Base-by-base conservation (phyloP, 2,113 vertebrate genomes). In the Neomonachus schauinslandi region DNA sequence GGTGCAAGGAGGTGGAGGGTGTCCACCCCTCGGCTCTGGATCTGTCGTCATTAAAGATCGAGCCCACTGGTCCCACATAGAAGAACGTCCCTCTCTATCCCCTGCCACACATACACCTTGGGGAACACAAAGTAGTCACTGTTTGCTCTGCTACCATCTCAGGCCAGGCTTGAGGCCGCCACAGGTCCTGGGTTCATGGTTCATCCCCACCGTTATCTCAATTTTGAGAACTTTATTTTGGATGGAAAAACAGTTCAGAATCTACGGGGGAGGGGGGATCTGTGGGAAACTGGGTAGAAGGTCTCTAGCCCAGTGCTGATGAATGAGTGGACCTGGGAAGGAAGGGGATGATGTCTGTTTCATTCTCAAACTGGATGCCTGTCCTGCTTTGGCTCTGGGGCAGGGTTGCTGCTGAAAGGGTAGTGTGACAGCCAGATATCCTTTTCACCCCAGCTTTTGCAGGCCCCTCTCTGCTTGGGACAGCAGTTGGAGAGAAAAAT, bases 171-270 rank as follows among this genome's bases (percentile, higher is more conserved):
- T 81, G 67, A 67, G 53, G 55, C 77, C 81, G 51, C 65, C 24
- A 49, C 67, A 61, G 69, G 16, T 77, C 22, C 69, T 69, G 65
- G 83, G 77, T 74, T 28, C 11, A 2, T 36, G 13, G 42, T 63
- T 81, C 49, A 59, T 86, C 24, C 42, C 79, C 39, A 42, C 16
- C 6, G 28, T 82, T 15, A 26, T 69, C 15, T 87, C 33, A 39
- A 31, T 72, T 93, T 89, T 63, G 55, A 98, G 36, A 97, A 93
- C 81, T 95, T 96, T 39, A 22, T 89, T 86, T 95, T 92, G 87
- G 80, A 36, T 71, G 84, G 74, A 92, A 76, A 81, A 79, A 76
- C 39, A 28, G 67, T 5, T 61, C 69, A 42, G 65, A 95, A 89
- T 63, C 57, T 61, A 53, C 89, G 39, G 59, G 12, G 26, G 36